phyloP scores from a whole-genome alignment of 92 coral and sea anemone species.

The Pocillopora grandis region DNA sequence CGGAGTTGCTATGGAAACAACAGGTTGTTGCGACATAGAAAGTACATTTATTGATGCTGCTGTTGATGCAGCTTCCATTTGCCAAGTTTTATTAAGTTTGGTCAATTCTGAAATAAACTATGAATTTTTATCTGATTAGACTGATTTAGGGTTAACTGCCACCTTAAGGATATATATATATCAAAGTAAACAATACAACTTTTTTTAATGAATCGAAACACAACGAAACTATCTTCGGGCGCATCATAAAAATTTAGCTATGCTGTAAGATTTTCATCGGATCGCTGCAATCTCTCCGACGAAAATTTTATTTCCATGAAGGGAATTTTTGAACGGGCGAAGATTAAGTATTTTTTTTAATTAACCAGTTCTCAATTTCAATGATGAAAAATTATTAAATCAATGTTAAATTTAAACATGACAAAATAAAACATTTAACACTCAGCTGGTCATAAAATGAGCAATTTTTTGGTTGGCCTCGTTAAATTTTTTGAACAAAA shows the following conservation, averaged over 20 bases:
- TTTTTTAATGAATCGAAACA: constrained; percentile 12
- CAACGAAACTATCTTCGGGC: constrained; percentile 2
- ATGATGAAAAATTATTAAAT: constrained; percentile 20
- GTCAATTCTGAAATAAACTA: too few relatives aligned
- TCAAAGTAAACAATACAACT: constrained; percentile 64
- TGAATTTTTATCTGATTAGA: too few relatives aligned
- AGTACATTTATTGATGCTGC: too few relatives aligned
- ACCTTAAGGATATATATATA: constrained; percentile 49
- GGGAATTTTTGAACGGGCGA: neutral
- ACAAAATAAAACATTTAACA: constrained; percentile 60
- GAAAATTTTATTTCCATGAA: neutral
- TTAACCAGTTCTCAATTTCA: neutral
- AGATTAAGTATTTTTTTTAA: constrained; percentile 23
- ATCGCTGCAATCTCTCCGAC: neutral
- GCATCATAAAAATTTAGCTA: neutral
- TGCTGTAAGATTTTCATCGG: neutral
- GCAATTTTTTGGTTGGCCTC: constrained; percentile 13
- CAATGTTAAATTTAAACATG: constrained; percentile 41
- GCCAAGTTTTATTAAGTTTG: too few relatives aligned
- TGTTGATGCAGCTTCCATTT: too few relatives aligned
- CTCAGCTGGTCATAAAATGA: constrained; percentile 37
- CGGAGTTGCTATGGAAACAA: too few relatives aligned
- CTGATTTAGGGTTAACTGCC: too few relatives aligned
- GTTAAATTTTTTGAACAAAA: constrained; percentile 6
- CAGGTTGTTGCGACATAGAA: too few relatives aligned